Conservation (phyloP, 1,140 invertebrate species). For the Aphelenchoides fujianensis region DNA sequence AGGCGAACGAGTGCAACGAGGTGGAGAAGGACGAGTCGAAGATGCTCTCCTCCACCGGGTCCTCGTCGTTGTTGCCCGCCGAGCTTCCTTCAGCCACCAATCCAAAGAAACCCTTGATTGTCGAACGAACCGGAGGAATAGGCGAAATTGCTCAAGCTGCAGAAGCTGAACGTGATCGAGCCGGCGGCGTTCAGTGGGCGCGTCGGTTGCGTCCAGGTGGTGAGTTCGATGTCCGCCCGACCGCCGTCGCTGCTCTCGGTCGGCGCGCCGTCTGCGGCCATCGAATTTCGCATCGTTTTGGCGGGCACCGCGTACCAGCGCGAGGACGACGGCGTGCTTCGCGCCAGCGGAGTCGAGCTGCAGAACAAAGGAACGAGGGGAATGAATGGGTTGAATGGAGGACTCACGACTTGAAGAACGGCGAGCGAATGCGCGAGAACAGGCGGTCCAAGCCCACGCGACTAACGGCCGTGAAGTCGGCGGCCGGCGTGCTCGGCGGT, state of each 20-base stretch:
- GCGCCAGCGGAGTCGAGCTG: not conserved
- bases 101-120: not conserved
- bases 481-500: too few relatives aligned
- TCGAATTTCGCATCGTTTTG: conserved; percentile 8
- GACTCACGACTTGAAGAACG: conserved; percentile 8
- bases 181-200: not conserved
- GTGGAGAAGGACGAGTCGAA: not conserved
- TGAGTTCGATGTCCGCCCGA: too few relatives aligned
- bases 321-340: not conserved
- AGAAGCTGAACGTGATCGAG: conserved; percentile 15
- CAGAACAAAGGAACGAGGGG: not conserved
- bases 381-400: not conserved
- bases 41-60: not conserved
- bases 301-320: conserved; percentile 13
- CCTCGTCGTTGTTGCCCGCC: not conserved
- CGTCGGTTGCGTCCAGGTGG: not conserved
- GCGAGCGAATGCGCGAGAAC: conserved; percentile 7
- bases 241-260: too few relatives aligned
- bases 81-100: not conserved
- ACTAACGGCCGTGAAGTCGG: too few relatives aligned
- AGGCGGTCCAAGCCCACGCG: not conserved
- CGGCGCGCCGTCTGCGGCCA: too few relatives aligned
- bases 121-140: conserved; percentile 6
- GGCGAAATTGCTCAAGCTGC: conserved; percentile 12
- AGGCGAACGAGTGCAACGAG: conserved; percentile 12